phyloP scores from a whole-genome alignment of 2,888 invertebrate genomes.

The Nephrotoma flavescens region DNA sequence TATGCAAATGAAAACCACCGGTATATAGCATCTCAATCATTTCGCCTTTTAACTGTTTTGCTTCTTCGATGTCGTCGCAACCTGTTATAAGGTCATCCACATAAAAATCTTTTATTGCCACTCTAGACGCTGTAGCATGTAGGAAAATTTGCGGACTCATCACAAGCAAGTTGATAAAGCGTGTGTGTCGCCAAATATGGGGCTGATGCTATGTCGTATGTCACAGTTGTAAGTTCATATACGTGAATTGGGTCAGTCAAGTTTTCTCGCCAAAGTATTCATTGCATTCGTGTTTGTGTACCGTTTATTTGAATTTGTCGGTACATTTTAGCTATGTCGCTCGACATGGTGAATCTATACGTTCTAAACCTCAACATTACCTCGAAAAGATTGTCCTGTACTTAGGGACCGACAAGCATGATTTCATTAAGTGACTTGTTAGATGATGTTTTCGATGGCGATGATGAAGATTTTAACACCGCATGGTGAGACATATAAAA shows the following conservation, averaged over 20 bases:
- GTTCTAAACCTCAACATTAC: not conserved
- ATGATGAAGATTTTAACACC: too few relatives aligned
- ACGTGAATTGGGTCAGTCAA: constrained; percentile 18
- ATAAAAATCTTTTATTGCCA: not conserved
- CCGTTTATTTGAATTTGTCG: too few relatives aligned
- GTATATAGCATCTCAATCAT: not conserved
- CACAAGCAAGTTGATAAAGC: not conserved
- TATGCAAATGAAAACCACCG: not conserved
- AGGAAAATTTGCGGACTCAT: not conserved
- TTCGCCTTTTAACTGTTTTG: not conserved
- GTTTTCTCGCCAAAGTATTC: not conserved
- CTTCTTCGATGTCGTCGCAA: not conserved
- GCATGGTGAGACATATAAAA: too few relatives aligned
- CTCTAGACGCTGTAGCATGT: too few relatives aligned
- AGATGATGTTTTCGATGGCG: not conserved
- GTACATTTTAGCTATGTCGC: too few relatives aligned
- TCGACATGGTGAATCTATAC: too few relatives aligned
- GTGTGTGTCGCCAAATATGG: not conserved
- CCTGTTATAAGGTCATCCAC: not conserved
- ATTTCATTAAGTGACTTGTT: constrained; percentile 10
- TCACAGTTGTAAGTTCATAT: constrained; percentile 21
- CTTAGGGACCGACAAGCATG: constrained; percentile 8
- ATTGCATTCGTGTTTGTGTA: not conserved
- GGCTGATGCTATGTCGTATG: constrained; percentile 5
- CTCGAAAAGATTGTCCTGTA: constrained; percentile 7